Base-by-base conservation (phyloP, 2,888 invertebrate species). In the Nycteola revayana region DNA sequence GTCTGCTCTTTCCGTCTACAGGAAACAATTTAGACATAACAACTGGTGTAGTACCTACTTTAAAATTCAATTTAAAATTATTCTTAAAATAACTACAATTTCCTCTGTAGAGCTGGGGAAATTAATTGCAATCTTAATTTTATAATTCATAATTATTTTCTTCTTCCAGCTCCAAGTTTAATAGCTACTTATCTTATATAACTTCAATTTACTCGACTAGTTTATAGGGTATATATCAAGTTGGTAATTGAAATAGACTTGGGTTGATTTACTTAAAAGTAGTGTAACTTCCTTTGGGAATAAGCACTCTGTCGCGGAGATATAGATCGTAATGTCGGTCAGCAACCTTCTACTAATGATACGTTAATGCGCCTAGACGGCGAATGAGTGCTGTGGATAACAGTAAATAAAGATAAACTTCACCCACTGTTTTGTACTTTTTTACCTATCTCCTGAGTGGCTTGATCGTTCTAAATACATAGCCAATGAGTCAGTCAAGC, bases 331-430 rank as follows among this genome's bases (percentile, higher is more conserved):
- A 49, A 60, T 63, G 61, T 64, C 80, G 85, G 86, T 84, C 84
- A 87, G 78, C 80, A 69, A 85, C 84, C 85, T 84, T 80, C 66
- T 63, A 72, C 79, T 83, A 84, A 85, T 84, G 78, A 83, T 76
- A 84, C 74, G 79, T 73, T 84, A 83, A 81, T 82, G 73, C 67
- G 72, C 68, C 60, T 69, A 78, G 72, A 68, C 73, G 58, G 69
- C 62, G 68, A 72, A 63, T 75, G 75, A 67, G 71, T 75, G 75
- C 69, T 62, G 62, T 67, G 64, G 59, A 48, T 82, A 88, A 88
- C 87, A 85, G 87, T 87, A 86, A 81, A 54, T 65, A 61, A 71
- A 82, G 82, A 85, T 85, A 83, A 83, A 76, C 76, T 69, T 81
- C 74, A 78, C 71, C 79, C 72, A 79, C 74, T 75, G 72, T 77